Evolutionary conservation across 2,113 vertebrate genomes (phyloP).

Genomic region (Motacilla alba): DNA sequence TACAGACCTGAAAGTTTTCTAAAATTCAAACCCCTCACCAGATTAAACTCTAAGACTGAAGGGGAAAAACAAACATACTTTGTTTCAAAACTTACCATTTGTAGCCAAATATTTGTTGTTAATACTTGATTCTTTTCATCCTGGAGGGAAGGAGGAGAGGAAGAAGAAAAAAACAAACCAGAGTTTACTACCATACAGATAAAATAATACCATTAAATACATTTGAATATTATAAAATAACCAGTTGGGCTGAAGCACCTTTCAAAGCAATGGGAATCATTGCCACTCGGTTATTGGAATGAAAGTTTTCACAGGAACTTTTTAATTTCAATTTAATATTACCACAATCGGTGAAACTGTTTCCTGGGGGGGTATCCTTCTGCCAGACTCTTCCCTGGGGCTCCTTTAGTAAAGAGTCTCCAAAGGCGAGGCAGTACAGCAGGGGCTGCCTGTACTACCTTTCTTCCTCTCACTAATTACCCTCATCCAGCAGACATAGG

Average conservation of each 20-base stretch:
- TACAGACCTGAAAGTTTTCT: background rate
- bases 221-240: background rate
- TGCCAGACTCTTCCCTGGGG: background rate
- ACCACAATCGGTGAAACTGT: background rate
- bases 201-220: background rate
- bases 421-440: background rate
- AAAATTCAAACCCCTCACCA: background rate
- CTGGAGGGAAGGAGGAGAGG: constrained; percentile 66
- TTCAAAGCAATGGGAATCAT: background rate
- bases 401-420: background rate
- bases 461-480: background rate
- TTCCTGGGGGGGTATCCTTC: background rate
- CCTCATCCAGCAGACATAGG: background rate
- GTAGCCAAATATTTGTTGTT: constrained; percentile 93
- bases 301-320: background rate
- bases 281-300: background rate
- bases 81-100: constrained; percentile 80
- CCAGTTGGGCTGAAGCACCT: background rate
- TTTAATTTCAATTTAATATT: background rate
- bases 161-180: background rate
- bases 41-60: background rate
- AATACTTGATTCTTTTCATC: constrained; percentile 97
- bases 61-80: background rate
- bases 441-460: background rate
- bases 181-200: background rate